Evolutionary conservation across 2,113 vertebrate species (phyloP), one percentile per base, ranked within the genome.

Genomic region (Nothocercus julius): DNA sequence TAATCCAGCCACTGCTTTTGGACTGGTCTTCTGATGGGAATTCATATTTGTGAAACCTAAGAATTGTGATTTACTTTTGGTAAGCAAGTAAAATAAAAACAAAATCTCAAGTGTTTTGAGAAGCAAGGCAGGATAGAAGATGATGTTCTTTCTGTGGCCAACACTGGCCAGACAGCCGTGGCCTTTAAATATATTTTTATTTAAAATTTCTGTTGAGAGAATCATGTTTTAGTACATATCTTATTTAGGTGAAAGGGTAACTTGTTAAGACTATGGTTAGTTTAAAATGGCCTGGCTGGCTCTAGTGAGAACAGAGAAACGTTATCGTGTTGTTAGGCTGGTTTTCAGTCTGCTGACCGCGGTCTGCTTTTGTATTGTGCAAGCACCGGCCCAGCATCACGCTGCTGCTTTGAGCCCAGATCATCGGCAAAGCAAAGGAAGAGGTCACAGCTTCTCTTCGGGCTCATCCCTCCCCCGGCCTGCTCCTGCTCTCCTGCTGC

Each of bases 391-490:
- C 75, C 25, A 69, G 69, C 77, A 79, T 51, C 7, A 16, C 84
- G 73, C 76, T 53, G 64, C 61, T 88, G 70, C 56, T 88, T 84
- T 0, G 0, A 93, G 86, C 67, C 94, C 90, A 80, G 9, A 73
- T 90, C 74, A 76, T 88, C 62, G 77, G 49, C 72, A 96, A 95
- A 85, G 92, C 66, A 93, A 88, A 92, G 53, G 74, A 94, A 85
- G 54, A 82, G 90, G 44, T 34, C 92, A 83, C 80, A 86, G 83
- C 25, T 93, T 80, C 78, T 94, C 84, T 92, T 96, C 90, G 82
- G 61, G 90, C 95, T 40, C 49, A 72, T 94, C 95, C 70, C 95
- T 95, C 53, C 47, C 32, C 45, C 47, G 44, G 67, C 59, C 77
- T 96, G 49, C 67, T 90, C 88, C 69, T 89, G 54, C 83, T 93